Conservation (phyloP, 1,140 invertebrate genomes). For the Lucilia sericata region DNA sequence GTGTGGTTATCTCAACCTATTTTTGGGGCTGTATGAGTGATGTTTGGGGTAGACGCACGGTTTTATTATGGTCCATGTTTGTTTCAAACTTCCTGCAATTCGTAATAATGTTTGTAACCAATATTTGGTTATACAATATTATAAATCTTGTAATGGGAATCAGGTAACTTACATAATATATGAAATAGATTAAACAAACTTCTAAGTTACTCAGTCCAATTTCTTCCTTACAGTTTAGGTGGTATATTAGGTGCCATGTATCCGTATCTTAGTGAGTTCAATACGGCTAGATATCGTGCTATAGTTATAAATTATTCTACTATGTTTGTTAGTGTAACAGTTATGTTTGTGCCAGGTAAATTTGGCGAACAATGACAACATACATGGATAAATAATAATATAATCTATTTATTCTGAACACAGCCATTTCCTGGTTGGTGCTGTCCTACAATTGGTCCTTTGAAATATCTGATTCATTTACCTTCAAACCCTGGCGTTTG, state of each 20-base stretch:
- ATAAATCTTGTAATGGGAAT: constrained; percentile 72
- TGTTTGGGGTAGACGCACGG: constrained; percentile 68
- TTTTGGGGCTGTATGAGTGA: constrained; percentile 71
- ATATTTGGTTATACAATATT: constrained; percentile 70
- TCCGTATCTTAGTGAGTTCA: constrained; percentile 72
- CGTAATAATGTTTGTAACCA: constrained; percentile 70
- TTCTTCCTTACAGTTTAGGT: constrained; percentile 66
- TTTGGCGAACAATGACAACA: too few relatives aligned
- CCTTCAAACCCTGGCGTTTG: constrained; percentile 74
- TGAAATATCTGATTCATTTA: constrained; percentile 51
- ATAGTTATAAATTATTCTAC: constrained; percentile 63
- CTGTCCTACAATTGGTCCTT: constrained; percentile 56
- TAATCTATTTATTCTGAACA: too few relatives aligned
- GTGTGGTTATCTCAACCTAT: constrained; percentile 66
- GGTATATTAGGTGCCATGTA: constrained; percentile 70
- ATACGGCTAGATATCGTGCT: constrained; percentile 67
- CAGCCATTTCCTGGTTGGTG: constrained; percentile 58
- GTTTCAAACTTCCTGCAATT: constrained; percentile 57
- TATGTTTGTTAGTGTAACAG: constrained; percentile 61
- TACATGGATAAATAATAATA: too few relatives aligned
- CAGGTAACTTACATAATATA: too few relatives aligned
- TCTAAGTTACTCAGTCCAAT: too few relatives aligned
- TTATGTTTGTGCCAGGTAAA: constrained; percentile 64
- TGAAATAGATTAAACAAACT: too few relatives aligned
- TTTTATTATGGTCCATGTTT: constrained; percentile 68